Conservation (phyloP, 2,797 vertebrate species). For the Mallotus villosus region DNA sequence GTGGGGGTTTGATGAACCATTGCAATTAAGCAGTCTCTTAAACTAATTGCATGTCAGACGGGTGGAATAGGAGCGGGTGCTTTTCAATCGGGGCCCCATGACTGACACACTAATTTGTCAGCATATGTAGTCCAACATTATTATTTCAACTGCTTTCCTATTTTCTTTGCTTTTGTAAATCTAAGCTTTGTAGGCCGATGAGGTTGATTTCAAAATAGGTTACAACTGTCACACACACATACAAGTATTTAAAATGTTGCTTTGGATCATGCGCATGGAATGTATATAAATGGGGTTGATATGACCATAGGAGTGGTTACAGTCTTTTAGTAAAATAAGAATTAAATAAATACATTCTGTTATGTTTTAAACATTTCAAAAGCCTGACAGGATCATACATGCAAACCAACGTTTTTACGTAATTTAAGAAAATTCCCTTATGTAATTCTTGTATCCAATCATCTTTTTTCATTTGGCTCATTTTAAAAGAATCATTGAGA, state of each 20-base stretch:
- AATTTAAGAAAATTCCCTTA: slow-evolving; percentile 2
- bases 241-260: background rate
- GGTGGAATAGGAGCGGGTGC: background rate
- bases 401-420: background rate
- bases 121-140: background rate
- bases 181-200: background rate
- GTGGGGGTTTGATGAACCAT: slow-evolving; percentile 19
- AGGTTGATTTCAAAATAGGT: background rate
- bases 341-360: background rate
- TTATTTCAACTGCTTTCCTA: slow-evolving; percentile 2
- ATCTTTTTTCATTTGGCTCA: background rate
- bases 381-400: background rate
- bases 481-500: background rate
- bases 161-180: background rate
- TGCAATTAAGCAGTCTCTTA: slow-evolving; percentile 14
- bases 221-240: too few species aligned
- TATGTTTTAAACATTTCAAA: background rate
- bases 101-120: slow-evolving; percentile 4
- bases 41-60: slow-evolving; percentile 3
- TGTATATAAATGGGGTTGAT: too few species aligned
- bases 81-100: background rate
- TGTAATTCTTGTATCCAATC: slow-evolving; percentile 23
- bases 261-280: background rate
- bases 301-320: too few species aligned
- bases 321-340: too few species aligned